Base-by-base conservation (phyloP, 2,113 vertebrate species). In the Furnarius figulus region DNA sequence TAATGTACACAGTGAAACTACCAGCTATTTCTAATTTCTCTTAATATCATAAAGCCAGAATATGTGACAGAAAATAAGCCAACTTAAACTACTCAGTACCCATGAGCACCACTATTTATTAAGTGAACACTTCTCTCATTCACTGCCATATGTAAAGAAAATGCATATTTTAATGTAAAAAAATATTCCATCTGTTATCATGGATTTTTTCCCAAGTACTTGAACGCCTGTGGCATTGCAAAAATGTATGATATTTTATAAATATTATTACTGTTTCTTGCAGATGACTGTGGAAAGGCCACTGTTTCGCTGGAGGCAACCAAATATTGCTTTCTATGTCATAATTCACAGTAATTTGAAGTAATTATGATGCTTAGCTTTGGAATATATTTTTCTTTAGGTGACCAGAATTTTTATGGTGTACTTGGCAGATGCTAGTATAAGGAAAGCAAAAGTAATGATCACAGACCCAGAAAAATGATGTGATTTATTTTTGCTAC, bases 101-200 rank as follows among this genome's bases (percentile, higher is more conserved):
- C 37, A 37, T 40, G 19, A 91, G 19, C 83, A 92, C n/a, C 10
- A 42, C 44, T 82, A 68, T 86, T 85, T 93, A 96, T 93, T 94
- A 94, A 87, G 42, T n/a, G 91, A 87, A 76, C 85, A 73, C 82
- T 87, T 82, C 82, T 62, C 46, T 90, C 44, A 73, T 90, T 91
- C n/a, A 39, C 30, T 76, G 30, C 24, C 67, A 68, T 5, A 1
- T 80, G 47, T 77, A 70, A 75, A 21, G 73, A 86, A 70, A 58
- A 18, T 33, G 46, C 33, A 80, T 96, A 96, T 83, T 91, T 94
- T 91, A 93, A 78, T 83, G 90, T 84, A 33, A 94, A 79, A 91
- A 95, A 90, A 4, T 52, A 88, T 84, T 91, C 90, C 82, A 95
- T 96, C 75, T 93, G 67, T 93, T 93, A 89, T 83, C 56, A n/a